Evolutionary conservation across 2,113 vertebrate genomes (phyloP), one percentile per base, ranked within the genome.

Genomic region (Tragelaphus strepsiceros): DNA sequence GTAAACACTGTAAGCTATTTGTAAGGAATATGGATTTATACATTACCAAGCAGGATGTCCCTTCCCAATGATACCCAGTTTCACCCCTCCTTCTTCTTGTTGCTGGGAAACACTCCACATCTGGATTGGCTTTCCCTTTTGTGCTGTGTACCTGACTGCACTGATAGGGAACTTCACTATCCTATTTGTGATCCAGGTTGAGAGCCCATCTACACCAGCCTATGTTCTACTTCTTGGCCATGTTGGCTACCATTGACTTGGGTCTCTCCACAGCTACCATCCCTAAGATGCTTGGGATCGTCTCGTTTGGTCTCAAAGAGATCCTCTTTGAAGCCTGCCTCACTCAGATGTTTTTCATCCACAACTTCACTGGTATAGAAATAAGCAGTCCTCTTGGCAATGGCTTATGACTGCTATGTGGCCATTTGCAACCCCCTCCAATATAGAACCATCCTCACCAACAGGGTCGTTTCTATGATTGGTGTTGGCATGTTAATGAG

Each of bases 121-220:
- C 51, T 97, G 97, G 97, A 94, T 97, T 28, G 81, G 88, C n/a
- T 90, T 98, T 3, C 91, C 91, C 58, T 96, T 98, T 35, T 94
- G 59, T 59, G 67, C 74, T 95, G 86, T 97, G 58, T 98, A 97
- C 13, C 5, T 92, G n/a, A 90, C 88, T 49, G 83, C 90, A 62
- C 84, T 97, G 22, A 19, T 74, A 80, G 90, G 87, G 2, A 97
- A 96, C 19, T 12, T 96, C 84, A 94, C 84, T 6, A 96, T 96
- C 58, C 43, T 95, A 0, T 87, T 84, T 80, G 85, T 95, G 35
- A 91, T 97, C 59, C 61, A 74, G 43, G 11, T 59, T 21, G 91
- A 98, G 4, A 78, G n/a, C 2, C 2, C 91, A 81, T 58, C 92
- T 98, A 3, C 97, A 97, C 14, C 83, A 85, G n/a, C 86, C 96